Evolutionary conservation across 2,797 vertebrate genomes (phyloP).

Genomic region (Distichodus sexfasciatus): DNA sequence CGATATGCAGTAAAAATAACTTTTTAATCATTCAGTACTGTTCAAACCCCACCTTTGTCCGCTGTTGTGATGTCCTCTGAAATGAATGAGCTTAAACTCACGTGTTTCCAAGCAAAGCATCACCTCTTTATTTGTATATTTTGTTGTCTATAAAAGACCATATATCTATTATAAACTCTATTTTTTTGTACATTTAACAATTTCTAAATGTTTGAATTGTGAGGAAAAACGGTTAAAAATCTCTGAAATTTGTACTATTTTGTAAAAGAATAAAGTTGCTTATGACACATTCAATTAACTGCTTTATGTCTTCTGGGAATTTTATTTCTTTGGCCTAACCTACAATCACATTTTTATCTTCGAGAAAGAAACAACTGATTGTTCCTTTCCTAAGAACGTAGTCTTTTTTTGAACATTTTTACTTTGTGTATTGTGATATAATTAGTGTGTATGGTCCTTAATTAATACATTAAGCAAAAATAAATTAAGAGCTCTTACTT

Average conservation of each 20-base stretch:
- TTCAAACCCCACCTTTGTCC: neutral
- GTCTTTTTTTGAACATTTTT: too few relatives aligned
- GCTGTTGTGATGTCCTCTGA: conserved; percentile 6
- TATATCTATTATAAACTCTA: conserved; percentile 56
- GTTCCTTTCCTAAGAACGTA: too few relatives aligned
- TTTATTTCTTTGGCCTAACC: too few relatives aligned
- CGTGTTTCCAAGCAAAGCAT: conserved; percentile 38
- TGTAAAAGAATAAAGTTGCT: conserved; percentile 58
- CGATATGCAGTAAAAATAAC: neutral
- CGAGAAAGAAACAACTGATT: too few relatives aligned
- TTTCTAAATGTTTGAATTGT: conserved; percentile 54
- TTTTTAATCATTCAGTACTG: neutral
- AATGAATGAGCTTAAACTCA: conserved; percentile 28
- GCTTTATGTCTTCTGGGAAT: too few relatives aligned
- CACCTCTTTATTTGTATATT: conserved; percentile 42
- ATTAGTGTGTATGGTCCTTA: too few relatives aligned
- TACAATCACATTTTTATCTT: too few relatives aligned
- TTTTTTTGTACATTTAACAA: conserved; percentile 50
- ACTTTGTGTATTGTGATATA: too few relatives aligned
- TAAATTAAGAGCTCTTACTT: too few relatives aligned
- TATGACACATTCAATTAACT: conserved; percentile 39
- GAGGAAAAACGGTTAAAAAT: conserved; percentile 46
- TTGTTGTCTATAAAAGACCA: conserved; percentile 51
- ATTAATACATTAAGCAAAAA: too few relatives aligned
- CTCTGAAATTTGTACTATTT: conserved; percentile 56